phyloP scores from a whole-genome alignment of 2,797 vertebrate genomes.

The Melopsittacus undulatus region DNA sequence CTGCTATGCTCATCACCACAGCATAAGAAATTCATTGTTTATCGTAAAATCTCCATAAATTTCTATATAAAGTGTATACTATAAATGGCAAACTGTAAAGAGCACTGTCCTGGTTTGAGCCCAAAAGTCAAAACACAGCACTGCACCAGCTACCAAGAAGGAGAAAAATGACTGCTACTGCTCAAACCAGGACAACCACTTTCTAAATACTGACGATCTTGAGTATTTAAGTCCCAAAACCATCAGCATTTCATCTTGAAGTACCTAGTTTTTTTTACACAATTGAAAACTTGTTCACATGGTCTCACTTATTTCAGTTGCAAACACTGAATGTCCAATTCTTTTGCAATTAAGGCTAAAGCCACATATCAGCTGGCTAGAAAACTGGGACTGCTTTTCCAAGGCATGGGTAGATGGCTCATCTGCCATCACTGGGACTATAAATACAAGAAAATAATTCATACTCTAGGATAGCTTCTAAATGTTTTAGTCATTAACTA shows the following conservation, averaged over 20 bases:
- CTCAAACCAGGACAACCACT: too few relatives aligned
- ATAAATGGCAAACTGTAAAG: not conserved
- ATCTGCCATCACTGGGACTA: not conserved
- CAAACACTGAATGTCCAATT: not conserved
- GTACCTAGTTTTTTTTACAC: not conserved
- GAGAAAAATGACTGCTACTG: too few relatives aligned
- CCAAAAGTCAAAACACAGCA: too few relatives aligned
- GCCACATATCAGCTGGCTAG: accelerated
- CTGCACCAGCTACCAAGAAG: too few relatives aligned
- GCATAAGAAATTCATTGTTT: not conserved
- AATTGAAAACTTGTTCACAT: not conserved
- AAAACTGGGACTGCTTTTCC: not conserved
- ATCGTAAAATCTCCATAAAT: not conserved
- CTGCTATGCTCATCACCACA: not conserved
- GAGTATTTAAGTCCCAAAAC: not conserved
- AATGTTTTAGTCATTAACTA: not conserved
- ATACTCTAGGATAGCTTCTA: not conserved
- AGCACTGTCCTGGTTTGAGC: too few relatives aligned
- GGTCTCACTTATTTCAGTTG: not conserved
- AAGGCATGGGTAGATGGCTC: not conserved
- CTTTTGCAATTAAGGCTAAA: not conserved
- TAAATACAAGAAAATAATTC: not conserved
- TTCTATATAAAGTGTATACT: not conserved
- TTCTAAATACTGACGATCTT: not conserved
- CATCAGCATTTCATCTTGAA: not conserved